Evolutionary conservation across 2,888 invertebrate species (phyloP).

Genomic region (Neoascia interrupta): DNA sequence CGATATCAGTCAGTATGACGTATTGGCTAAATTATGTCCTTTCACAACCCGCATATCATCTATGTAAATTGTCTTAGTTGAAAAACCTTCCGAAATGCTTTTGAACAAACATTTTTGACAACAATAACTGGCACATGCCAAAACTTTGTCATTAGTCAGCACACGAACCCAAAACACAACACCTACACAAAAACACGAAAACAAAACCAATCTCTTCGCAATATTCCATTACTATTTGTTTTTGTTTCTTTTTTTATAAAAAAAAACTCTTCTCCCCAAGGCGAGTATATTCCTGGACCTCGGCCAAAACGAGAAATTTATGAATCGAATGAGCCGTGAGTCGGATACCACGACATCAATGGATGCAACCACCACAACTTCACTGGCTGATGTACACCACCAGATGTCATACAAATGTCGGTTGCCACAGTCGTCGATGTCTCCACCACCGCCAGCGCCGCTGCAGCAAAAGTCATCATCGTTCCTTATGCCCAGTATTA

Average conservation of each 20-base stretch:
- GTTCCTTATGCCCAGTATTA: conserved; percentile 71
- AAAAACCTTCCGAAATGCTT: background rate
- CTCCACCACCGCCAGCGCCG: conserved; percentile 15
- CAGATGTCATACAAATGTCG: conserved; percentile 52
- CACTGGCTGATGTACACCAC: conserved; percentile 71
- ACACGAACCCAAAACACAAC: conserved; percentile 27
- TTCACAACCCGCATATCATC: conserved; percentile 29
- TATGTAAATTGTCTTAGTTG: background rate
- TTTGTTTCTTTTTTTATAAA: too few relatives aligned
- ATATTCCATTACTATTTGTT: conserved; percentile 49
- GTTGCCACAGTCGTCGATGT: conserved; percentile 49
- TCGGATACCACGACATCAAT: conserved; percentile 72
- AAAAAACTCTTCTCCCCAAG: too few relatives aligned
- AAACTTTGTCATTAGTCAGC: conserved; percentile 31
- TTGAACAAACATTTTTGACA: conserved; percentile 7
- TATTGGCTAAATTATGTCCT: conserved; percentile 29
- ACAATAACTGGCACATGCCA: conserved; percentile 12
- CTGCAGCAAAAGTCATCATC: conserved; percentile 27
- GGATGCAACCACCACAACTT: conserved; percentile 72
- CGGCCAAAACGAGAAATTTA: conserved; percentile 59
- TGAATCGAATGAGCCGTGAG: conserved; percentile 66
- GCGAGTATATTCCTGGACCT: conserved; percentile 67
- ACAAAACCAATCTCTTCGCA: conserved; percentile 28
- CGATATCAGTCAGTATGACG: background rate
- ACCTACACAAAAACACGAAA: conserved; percentile 5